Evolutionary conservation across 2,888 invertebrate genomes (phyloP), one percentile per base, ranked within the genome.

Genomic region (Venusia cambrica): DNA sequence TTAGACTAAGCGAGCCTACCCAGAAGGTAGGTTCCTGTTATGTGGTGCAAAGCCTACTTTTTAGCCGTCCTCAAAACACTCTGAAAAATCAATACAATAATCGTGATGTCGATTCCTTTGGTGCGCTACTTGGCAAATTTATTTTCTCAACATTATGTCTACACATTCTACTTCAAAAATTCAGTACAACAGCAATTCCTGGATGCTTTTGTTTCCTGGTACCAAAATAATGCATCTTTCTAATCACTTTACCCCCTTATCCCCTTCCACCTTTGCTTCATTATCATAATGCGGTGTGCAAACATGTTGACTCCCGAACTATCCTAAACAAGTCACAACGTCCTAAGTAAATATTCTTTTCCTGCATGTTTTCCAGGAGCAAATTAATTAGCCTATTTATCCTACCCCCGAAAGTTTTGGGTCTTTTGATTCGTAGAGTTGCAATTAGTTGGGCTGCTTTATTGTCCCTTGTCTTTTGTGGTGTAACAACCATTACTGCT

Each of bases 291-390:
- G 45, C 37, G 38, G 29, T 22, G 31, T 32, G 32, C 40, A 45
- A 45, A 50, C 45, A 50, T 27, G 36, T 37, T 30, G 41, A 44
- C 44, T 44, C 46, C 6, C 26, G 27, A 49, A 49, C 49, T 46
- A 46, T 26, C 38, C 41, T 33, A 38, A 46, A 49, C 46, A 39
- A 49, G 44, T 45, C 41, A 33, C 45, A 38, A 34, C 16, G 33
- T 45, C 54, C 54, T 54, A 47, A 45, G 27, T 40, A 51, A 51
- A 51, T 44, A 48, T 39, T 50, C 45, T 47, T 50, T 48, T 46
- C 48, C 40, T 37, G 38, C 37, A 45, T 47, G 50, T 54, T 50
- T 51, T 47, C 46, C 38, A 20, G 32, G 22, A 45, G 42, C 49
- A 48, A 47, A 51, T 54, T 49, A 48, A 53, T 53, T 54, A 54